Evolutionary conservation across 2,113 vertebrate species (phyloP).

Genomic region (Murina feae): DNA sequence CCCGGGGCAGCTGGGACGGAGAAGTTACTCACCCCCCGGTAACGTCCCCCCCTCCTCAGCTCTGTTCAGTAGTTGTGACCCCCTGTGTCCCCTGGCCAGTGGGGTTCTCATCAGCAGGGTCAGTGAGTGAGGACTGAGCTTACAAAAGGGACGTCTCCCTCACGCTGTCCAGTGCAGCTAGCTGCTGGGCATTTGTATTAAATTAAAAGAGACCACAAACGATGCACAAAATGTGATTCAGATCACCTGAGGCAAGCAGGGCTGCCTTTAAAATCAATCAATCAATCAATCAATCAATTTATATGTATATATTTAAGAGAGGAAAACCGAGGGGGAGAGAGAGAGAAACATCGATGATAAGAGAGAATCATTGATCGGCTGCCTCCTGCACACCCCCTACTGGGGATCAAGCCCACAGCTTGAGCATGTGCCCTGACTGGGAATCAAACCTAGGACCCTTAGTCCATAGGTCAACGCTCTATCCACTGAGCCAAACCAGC

Average conservation of each 20-base stretch:
- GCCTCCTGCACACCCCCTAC: too few species aligned
- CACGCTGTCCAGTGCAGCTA: slow-evolving; percentile 33
- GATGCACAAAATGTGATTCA: slow-evolving; percentile 60
- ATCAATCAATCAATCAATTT: too few species aligned
- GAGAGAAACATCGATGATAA: too few species aligned
- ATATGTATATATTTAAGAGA: too few species aligned
- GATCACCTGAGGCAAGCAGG: slow-evolving; percentile 40
- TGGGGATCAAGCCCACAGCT: too few species aligned
- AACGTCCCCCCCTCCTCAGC: neutral
- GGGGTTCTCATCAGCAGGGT: slow-evolving; percentile 57
- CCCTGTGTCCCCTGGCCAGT: slow-evolving; percentile 29
- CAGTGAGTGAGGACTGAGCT: slow-evolving; percentile 65
- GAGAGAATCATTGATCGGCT: too few species aligned
- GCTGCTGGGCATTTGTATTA: slow-evolving; percentile 35
- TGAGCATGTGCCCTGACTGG: too few species aligned
- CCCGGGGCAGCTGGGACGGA: neutral
- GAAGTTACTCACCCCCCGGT: neutral
- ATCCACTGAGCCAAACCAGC: too few species aligned
- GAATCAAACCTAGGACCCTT: too few species aligned
- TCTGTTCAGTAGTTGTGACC: slow-evolving; percentile 15
- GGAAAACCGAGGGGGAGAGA: too few species aligned
- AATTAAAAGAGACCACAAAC: slow-evolving; percentile 47
- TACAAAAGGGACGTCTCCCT: neutral
- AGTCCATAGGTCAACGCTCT: too few species aligned
- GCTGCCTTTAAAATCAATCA: neutral